These are phyloP conservation scores for Aelia acuminata DNA, from an alignment of 2,888 invertebrate species.

Conservation along the genomic window DNA sequence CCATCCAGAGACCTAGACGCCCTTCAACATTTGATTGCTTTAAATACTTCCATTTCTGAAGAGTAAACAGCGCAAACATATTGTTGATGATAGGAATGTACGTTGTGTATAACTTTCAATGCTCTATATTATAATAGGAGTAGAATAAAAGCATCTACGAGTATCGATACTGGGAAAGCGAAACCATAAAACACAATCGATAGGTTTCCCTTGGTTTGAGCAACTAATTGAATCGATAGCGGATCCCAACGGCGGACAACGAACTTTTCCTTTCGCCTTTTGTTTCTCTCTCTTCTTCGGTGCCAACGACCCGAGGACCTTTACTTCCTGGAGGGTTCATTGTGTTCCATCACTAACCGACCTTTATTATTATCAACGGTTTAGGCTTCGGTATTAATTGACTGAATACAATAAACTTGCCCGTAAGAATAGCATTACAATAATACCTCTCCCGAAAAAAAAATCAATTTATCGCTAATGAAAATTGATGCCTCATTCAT, in stretches of 20 bases:
- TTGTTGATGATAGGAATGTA: background rate
- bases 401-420: background rate
- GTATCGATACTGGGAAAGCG: background rate
- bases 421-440: no score
- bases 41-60: background rate
- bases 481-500: no score
- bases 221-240: background rate
- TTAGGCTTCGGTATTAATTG: background rate
- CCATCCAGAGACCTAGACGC: background rate
- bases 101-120: background rate
- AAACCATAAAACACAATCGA: conserved; percentile 10
- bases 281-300: background rate
- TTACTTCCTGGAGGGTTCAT: background rate
- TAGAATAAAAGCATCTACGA: background rate
- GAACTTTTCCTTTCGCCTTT: conserved; percentile 34
- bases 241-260: background rate
- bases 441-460: no score
- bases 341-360: background rate
- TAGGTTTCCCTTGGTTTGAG: background rate
- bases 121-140: background rate
- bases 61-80: background rate
- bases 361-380: background rate
- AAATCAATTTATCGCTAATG: no score
- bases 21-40: background rate
- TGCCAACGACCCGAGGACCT: background rate